A percentile compares a stretch with the other conserved stretches of the same genome.
Evolutionary conservation across 2,797 vertebrate genomes (phyloP).

Genomic region (Graptemys geographica): DNA sequence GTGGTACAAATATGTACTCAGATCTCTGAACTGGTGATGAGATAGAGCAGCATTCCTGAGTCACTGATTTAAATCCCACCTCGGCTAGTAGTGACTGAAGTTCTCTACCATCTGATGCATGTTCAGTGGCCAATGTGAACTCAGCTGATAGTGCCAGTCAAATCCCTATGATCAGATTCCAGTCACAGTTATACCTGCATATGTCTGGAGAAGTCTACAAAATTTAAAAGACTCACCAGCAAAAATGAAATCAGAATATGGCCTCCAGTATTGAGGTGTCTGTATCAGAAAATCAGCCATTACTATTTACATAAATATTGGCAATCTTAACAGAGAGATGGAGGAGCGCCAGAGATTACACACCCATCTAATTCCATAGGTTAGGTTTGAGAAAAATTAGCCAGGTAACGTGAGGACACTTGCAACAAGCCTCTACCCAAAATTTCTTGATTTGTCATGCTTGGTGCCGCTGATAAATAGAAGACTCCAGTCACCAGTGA

Average conservation of each 20-base stretch:
- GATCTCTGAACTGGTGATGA: background rate
- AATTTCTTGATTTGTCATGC: background rate
- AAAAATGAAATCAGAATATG: background rate
- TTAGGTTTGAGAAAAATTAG: background rate
- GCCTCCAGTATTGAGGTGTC: background rate
- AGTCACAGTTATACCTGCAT: background rate
- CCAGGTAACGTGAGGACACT: background rate
- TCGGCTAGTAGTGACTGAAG: background rate
- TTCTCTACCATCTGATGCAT: background rate
- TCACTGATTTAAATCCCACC: background rate
- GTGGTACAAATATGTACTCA: background rate
- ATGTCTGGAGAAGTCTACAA: background rate
- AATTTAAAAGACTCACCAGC: background rate
- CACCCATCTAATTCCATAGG: background rate
- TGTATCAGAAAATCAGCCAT: too few species aligned
- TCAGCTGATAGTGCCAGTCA: background rate
- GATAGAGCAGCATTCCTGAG: background rate
- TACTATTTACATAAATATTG: background rate
- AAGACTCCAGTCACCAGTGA: background rate
- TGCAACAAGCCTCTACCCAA: background rate
- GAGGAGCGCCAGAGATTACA: background rate
- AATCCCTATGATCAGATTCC: background rate
- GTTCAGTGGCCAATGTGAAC: background rate
- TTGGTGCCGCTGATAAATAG: background rate
- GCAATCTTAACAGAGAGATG: background rate